phyloP scores from a whole-genome alignment of 1,140 invertebrate genomes.

The Trichoplusia ni region DNA sequence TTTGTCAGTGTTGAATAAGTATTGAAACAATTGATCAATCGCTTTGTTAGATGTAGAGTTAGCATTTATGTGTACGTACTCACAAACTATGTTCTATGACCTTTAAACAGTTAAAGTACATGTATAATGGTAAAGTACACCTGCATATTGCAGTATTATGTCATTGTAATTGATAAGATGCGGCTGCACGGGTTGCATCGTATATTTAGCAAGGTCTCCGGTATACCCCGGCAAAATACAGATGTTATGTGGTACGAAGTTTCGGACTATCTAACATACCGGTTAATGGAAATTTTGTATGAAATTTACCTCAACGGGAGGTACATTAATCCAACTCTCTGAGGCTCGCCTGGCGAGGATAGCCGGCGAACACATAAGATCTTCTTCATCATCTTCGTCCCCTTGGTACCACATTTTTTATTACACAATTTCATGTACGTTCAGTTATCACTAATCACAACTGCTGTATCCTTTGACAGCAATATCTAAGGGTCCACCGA shows the following conservation, averaged over 20 bases:
- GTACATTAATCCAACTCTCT: constrained; percentile 92
- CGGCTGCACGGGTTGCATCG: no score
- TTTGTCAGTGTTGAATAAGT: no score
- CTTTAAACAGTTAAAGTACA: background rate
- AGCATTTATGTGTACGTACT: background rate
- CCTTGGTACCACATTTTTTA: constrained; percentile 85
- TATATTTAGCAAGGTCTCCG: background rate
- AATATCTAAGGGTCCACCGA: background rate
- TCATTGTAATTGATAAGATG: background rate
- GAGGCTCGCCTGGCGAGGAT: constrained; percentile 90
- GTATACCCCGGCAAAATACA: constrained; percentile 35
- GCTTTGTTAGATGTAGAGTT: no score
- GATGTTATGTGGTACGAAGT: constrained; percentile 36
- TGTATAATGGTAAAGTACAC: background rate
- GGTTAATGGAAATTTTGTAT: background rate
- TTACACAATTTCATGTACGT: constrained; percentile 7
- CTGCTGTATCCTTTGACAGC: constrained; percentile 12
- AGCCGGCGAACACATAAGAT: constrained; percentile 91
- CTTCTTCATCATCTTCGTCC: constrained; percentile 89
- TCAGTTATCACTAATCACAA: constrained; percentile 15
- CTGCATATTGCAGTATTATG: constrained; percentile 23
- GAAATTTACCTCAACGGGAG: constrained; percentile 88
- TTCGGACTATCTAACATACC: constrained; percentile 42
- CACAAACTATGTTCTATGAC: background rate
- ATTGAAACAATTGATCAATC: no score